Base-by-base conservation (phyloP, 1,140 invertebrate genomes). In the Rhizoglyphus robini region DNA sequence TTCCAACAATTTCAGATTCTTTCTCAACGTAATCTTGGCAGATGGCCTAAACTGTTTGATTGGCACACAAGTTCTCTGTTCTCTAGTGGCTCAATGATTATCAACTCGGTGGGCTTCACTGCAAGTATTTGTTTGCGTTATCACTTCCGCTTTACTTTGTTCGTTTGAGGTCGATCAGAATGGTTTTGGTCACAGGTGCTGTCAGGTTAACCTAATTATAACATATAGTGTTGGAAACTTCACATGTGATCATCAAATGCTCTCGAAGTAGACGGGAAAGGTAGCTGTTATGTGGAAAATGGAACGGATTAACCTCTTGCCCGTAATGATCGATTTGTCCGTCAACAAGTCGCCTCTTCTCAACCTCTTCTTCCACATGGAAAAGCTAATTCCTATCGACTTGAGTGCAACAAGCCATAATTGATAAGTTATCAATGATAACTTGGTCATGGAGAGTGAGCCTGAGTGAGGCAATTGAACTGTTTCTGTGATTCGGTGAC, bases 291-390 rank as follows among this genome's bases (percentile, higher is more conserved):
- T n/a, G n/a, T n/a, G n/a, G n/a, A n/a, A n/a, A n/a, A 85, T 84
- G 71, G 84, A 88, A 46, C 86, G 81, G 2, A 87, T 80, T 31
- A 29, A 23, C 5, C 5, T 41, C 15, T 29, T 41, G 15, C 25
- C 30, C 27, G n/a, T 32, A 18, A n/a, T 47, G 36, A 30, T 13
- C 54, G 67, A 71, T 23, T 51, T 66, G 34, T 88, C 86, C 75
- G 90, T 88, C 70, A 90, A 84, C 67, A 90, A 81, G 2, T 79
- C 80, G 72, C 88, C 88, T 74, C 88, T 88, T 68, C 88, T 77
- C 76, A 83, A 90, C 88, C 88, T 90, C 27, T 82, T 86, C 15
- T n/a, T n/a, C n/a, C n/a, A n/a, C n/a, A n/a, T n/a, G n/a, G n/a
- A n/a, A n/a, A n/a, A n/a, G n/a, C n/a, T n/a, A n/a, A n/a, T n/a